Evolutionary conservation across 2,797 vertebrate species (phyloP).

Genomic region (Sternotherus odoratus): DNA sequence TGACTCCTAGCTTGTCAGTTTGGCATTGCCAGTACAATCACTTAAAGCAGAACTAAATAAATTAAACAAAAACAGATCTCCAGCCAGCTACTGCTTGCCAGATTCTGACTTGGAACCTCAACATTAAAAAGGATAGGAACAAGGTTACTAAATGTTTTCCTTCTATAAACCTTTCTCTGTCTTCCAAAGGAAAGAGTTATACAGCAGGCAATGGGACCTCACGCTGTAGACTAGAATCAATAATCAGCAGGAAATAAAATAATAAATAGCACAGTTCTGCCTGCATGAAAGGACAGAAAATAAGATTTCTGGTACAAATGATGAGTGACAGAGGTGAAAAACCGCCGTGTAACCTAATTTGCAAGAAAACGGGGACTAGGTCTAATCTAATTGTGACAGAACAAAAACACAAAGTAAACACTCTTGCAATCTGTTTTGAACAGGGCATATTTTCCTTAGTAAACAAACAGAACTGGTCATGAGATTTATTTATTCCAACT

Average conservation of each 20-base stretch:
- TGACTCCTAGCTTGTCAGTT: not conserved
- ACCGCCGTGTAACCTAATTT: slow-evolving; percentile 55
- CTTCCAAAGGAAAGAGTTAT: slow-evolving; percentile 17
- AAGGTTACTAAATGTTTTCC: slow-evolving; percentile 39
- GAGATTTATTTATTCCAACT: not conserved
- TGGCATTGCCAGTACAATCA: not conserved
- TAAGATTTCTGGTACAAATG: slow-evolving; percentile 65
- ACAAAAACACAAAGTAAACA: slow-evolving; percentile 25
- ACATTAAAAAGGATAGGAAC: slow-evolving; percentile 5
- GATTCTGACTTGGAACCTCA: not conserved
- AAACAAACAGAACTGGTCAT: not conserved
- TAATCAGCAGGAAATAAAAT: slow-evolving; percentile 67
- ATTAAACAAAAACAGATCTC: not conserved
- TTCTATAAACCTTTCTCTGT: slow-evolving; percentile 43
- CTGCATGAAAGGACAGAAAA: slow-evolving; percentile 61
- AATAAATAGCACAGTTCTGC: slow-evolving; percentile 60
- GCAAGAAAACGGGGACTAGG: slow-evolving; percentile 50
- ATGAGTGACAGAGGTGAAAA: slow-evolving; percentile 61
- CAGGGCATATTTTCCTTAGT: slow-evolving; percentile 20
- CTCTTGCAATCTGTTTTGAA: not conserved
- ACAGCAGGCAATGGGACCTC: slow-evolving; percentile 29
- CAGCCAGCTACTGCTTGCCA: not conserved
- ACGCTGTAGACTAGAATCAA: slow-evolving; percentile 45
- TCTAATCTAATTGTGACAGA: slow-evolving; percentile 25
- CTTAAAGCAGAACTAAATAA: not conserved